Percentiles rank a stretch among this genome's conserved stretches.
Conservation (phyloP, 2,888 invertebrate species). For the Dorcus parallelipipedus region DNA sequence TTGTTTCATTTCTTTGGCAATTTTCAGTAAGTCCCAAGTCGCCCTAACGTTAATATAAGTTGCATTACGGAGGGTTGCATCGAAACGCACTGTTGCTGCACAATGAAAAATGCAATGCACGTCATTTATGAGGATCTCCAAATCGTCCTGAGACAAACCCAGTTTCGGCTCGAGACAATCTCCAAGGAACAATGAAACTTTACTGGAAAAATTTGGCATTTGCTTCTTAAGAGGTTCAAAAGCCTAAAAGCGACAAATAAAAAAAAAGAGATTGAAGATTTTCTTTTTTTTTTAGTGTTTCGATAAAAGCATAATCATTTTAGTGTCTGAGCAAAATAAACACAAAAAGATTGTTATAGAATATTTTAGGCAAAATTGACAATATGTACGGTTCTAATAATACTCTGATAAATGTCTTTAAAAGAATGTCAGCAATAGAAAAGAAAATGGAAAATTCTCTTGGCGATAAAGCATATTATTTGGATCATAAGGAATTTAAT, state of each 20-base stretch:
- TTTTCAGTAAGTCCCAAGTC: constrained; percentile 59
- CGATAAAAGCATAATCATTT: no score
- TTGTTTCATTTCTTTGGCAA: constrained; percentile 63
- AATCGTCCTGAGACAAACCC: constrained; percentile 50
- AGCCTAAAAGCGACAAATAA: constrained; percentile 39
- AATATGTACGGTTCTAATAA: no score
- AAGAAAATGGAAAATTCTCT: no score
- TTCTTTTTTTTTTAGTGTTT: no score
- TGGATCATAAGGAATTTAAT: no score
- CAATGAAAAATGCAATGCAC: constrained; percentile 69
- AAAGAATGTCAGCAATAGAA: no score
- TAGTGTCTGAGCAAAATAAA: no score
- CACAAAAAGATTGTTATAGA: no score
- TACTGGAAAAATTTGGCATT: constrained; percentile 47
- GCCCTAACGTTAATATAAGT: constrained; percentile 67
- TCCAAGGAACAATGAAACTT: constrained; percentile 54
- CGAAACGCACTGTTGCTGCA: constrained; percentile 73
- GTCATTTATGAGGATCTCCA: constrained; percentile 49
- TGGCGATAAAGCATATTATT: no score
- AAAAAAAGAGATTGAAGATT: no score
- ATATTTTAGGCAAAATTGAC: no score
- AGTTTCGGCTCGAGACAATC: constrained; percentile 51
- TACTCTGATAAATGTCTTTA: no score
- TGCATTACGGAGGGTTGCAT: constrained; percentile 64
- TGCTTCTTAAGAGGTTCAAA: constrained; percentile 50